phyloP scores from a whole-genome alignment of 1,140 invertebrate genomes.

The Neodiprion lecontei region DNA sequence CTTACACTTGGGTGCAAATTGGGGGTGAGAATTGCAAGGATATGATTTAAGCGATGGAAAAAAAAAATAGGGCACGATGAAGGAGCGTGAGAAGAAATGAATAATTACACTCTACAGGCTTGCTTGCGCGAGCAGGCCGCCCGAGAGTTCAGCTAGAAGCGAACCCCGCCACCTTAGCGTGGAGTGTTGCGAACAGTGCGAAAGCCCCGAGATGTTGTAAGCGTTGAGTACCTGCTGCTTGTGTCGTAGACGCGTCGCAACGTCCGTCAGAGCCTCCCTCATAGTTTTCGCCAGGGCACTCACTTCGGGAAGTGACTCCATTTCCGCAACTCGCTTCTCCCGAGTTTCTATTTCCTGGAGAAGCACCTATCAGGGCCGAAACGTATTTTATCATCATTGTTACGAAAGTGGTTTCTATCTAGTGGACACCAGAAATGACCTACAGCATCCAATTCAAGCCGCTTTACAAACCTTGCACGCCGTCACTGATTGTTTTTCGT shows the following conservation, averaged over 20 bases:
- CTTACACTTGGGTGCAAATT: too few species aligned
- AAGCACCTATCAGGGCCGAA: constrained; percentile 41
- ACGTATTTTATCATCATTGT: background rate
- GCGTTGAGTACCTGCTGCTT: constrained; percentile 58
- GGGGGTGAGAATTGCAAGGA: background rate
- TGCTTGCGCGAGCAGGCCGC: constrained; percentile 28
- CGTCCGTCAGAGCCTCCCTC: constrained; percentile 48
- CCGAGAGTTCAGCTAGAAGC: constrained; percentile 39
- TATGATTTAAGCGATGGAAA: background rate
- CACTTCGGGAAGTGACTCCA: constrained; percentile 54
- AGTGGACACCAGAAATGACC: too few species aligned
- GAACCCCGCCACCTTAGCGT: constrained; percentile 45
- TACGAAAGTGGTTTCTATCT: background rate
- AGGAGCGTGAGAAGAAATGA: constrained; percentile 23
- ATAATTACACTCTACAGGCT: constrained; percentile 24
- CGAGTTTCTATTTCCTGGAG: constrained; percentile 50
- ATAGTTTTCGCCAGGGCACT: constrained; percentile 46
- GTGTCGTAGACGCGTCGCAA: constrained; percentile 43
- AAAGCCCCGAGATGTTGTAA: constrained; percentile 53
- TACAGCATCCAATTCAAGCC: background rate
- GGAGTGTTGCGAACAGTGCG: constrained; percentile 43
- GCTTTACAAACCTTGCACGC: constrained; percentile 41
- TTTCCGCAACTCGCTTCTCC: constrained; percentile 42
- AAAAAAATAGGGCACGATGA: background rate
- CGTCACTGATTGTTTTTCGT: constrained; percentile 34